Base-by-base conservation (phyloP, 1,140 invertebrate genomes). In the Eubasilissa regina region DNA sequence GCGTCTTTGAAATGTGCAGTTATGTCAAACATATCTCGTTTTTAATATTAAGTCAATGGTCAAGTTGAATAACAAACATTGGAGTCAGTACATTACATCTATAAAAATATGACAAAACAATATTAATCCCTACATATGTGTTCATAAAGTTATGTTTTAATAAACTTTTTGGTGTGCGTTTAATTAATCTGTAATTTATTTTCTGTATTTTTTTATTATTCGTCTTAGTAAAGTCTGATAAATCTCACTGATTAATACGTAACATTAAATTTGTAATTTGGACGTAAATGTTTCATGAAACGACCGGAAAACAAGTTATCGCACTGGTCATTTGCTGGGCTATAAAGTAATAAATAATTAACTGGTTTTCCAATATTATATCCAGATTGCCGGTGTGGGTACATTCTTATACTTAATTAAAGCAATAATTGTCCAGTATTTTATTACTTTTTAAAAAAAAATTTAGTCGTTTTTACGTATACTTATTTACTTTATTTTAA, bases 231-330 rank as follows among this genome's bases (percentile, higher is more conserved):
- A 64, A 3, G 35, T 64, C 60, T 25, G 21, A 35, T 44, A 35
- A 43, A 43, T 25, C 35, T n/a, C 19, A 8, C 60, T 64, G 10
- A 64, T 64, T 64, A 64, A 64, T 64, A 64, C 35, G 35, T 64
- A 19, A 64, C 35, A 64, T 43, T 43, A 25, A 64, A 64, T 64
- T 64, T 43, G 60, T 64, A 35, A 64, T 64, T 64, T 12, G 60
- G 13, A 51, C 35, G 19, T 6, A 43, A 43, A 64, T 13, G 60
- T 13, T 64, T 43, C 13, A 19, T 3, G 55, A 58, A 58, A 58
- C 17, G 55, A 58, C 55, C 55, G 55, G 60, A 64, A 64, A 64
- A 64, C 60, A 64, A 64, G 60, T 64, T 64, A 43, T 43, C 19
- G 13, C 25, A n/a, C 19, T 64, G 60, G 13, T 25, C 25, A 64